Conservation (phyloP, 2,888 invertebrate species). For the Epirrhoe tristata region DNA sequence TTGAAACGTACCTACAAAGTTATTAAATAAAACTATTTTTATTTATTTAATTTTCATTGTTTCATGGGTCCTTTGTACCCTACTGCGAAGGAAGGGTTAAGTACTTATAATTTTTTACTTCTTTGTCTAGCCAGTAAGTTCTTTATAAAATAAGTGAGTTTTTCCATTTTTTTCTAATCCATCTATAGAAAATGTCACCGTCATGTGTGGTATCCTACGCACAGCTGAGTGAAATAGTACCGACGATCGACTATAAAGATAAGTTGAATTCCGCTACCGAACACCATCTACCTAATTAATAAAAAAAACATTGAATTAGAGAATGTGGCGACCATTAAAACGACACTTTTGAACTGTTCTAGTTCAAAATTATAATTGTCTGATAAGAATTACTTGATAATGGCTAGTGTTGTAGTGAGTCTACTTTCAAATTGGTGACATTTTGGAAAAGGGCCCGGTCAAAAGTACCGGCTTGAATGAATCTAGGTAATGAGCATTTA, state of each 20-base stretch:
- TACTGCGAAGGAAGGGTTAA: too few species aligned
- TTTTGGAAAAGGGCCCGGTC: too few species aligned
- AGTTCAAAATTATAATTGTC: background rate
- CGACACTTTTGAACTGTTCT: constrained; percentile 33
- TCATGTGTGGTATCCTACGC: constrained; percentile 63
- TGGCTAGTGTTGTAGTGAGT: too few species aligned
- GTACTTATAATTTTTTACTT: background rate
- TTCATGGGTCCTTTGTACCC: too few species aligned
- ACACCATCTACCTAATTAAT: constrained; percentile 77
- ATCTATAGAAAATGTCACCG: constrained; percentile 31
- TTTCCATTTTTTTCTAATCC: constrained; percentile 1
- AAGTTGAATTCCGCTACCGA: constrained; percentile 70
- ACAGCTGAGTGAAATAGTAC: constrained; percentile 60
- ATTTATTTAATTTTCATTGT: too few species aligned
- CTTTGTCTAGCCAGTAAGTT: background rate
- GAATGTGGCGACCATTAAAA: constrained; percentile 44
- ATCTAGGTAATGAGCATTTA: too few species aligned
- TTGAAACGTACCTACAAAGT: too few species aligned
- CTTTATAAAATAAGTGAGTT: background rate
- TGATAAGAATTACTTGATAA: background rate
- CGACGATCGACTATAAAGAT: constrained; percentile 78
- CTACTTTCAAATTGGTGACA: too few species aligned
- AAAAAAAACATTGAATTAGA: constrained; percentile 63
- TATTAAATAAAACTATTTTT: too few species aligned
- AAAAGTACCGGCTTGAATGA: too few species aligned